Percentiles rank a stretch among this genome's conserved stretches.
phyloP scores from a whole-genome alignment of 2,113 vertebrate species.

The Muntiacus reevesi region DNA sequence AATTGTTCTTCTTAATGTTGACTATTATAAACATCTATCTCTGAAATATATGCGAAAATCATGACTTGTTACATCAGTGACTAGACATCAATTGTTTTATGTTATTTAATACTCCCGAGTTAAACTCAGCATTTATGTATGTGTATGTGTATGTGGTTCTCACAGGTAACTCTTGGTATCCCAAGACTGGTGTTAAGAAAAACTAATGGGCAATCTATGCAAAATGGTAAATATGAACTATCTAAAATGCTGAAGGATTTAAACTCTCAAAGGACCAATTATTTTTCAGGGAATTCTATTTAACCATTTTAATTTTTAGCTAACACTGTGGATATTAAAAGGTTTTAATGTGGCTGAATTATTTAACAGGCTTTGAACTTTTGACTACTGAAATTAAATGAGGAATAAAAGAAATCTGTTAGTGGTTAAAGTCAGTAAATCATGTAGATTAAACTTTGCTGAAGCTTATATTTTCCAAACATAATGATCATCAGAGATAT shows the following conservation, averaged over 20 bases:
- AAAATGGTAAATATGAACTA: neutral
- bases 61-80: neutral
- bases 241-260: neutral
- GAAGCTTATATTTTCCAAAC: neutral
- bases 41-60: neutral
- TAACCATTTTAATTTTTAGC: neutral
- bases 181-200: neutral
- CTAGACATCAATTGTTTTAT: neutral
- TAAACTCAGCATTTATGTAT: neutral
- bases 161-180: neutral
- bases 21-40: neutral
- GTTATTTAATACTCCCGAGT: neutral
- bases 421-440: constrained; percentile 15
- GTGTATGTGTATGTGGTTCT: neutral
- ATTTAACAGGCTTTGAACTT: neutral
- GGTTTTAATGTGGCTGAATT: neutral
- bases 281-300: neutral
- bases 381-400: neutral
- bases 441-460: neutral
- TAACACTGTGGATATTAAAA: neutral
- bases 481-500: neutral
- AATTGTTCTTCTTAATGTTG: neutral
- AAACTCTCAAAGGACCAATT: neutral
- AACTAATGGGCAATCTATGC: neutral
- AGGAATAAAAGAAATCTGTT: neutral